Conservation (phyloP, 1,140 invertebrate species). For the Eriosoma lanigerum region DNA sequence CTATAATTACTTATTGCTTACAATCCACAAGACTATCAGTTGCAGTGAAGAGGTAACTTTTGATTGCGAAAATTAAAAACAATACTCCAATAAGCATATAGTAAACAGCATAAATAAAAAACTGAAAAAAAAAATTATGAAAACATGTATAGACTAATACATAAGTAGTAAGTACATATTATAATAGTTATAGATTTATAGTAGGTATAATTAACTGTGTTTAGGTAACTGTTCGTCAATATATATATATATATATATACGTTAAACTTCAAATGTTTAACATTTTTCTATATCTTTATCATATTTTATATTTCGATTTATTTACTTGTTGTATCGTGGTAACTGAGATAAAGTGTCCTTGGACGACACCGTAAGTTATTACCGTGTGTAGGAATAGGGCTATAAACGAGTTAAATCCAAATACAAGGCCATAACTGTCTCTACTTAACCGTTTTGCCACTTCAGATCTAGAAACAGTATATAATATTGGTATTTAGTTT, state of each 20-base stretch:
- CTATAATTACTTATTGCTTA: slow-evolving; percentile 5
- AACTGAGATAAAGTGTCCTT: slow-evolving; percentile 58
- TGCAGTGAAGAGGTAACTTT: neutral
- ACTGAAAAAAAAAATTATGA: neutral
- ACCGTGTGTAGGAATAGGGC: slow-evolving; percentile 76
- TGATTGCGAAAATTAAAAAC: slow-evolving; percentile 2
- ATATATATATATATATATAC: neutral
- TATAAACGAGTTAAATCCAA: slow-evolving; percentile 84
- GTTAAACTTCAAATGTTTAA: neutral
- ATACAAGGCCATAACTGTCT: slow-evolving; percentile 85
- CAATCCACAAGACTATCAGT: neutral
- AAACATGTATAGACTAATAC: neutral
- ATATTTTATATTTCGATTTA: neutral
- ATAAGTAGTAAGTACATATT: neutral
- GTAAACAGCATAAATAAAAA: slow-evolving; percentile 31
- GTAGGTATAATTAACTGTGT: no score
- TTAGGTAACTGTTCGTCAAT: no score
- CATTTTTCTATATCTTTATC: no score
- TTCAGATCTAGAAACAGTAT: slow-evolving; percentile 68
- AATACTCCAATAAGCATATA: slow-evolving; percentile 5
- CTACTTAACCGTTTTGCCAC: slow-evolving; percentile 75
- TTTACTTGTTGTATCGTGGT: slow-evolving; percentile 54
- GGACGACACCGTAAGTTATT: slow-evolving; percentile 69
- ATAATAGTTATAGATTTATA: neutral
- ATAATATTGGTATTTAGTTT: no score